A percentile compares a stretch with the other conserved stretches of the same genome.
These are phyloP conservation scores for Nasonia oneida DNA, from an alignment of 2,888 invertebrate genomes.

Conservation along the genomic window DNA sequence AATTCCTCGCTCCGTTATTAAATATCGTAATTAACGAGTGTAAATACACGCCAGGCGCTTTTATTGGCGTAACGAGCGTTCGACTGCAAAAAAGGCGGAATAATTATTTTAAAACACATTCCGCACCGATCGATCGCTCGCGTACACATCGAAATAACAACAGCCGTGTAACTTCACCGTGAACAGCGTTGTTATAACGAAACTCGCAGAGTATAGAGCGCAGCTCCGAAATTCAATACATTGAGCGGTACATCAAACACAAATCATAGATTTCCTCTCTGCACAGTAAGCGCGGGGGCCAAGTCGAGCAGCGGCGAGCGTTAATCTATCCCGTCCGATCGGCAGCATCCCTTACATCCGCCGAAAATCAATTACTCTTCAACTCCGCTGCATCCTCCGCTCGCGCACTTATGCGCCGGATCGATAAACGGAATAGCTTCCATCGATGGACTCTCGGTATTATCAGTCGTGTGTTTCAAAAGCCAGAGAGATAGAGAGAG, in stretches of 20 bases:
- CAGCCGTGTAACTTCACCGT: not conserved
- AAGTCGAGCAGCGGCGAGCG: not conserved
- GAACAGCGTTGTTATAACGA: not conserved
- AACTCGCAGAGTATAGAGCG: not conserved
- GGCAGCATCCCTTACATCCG: slow-evolving; percentile 25
- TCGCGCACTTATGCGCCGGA: slow-evolving; percentile 22
- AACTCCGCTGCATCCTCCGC: slow-evolving; percentile 1
- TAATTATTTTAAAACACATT: not conserved
- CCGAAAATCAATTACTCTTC: slow-evolving; percentile 55
- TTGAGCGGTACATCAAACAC: not conserved
- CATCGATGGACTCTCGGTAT: not conserved
- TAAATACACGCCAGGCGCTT: not conserved
- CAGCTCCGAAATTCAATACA: not conserved
- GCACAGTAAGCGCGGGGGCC: not conserved
- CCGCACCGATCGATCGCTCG: not conserved
- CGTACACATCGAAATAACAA: not conserved
- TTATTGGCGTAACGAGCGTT: not conserved
- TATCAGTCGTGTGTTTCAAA: no score
- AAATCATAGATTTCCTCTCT: not conserved
- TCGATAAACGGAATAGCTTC: slow-evolving; percentile 50
- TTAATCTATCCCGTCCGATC: slow-evolving; percentile 44
- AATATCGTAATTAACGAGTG: not conserved
- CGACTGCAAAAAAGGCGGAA: not conserved
- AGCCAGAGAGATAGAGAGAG: no score
- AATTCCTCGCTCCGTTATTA: not conserved